Evolutionary conservation across 2,888 invertebrate species (phyloP).

Genomic region (Pedicia rivosa): DNA sequence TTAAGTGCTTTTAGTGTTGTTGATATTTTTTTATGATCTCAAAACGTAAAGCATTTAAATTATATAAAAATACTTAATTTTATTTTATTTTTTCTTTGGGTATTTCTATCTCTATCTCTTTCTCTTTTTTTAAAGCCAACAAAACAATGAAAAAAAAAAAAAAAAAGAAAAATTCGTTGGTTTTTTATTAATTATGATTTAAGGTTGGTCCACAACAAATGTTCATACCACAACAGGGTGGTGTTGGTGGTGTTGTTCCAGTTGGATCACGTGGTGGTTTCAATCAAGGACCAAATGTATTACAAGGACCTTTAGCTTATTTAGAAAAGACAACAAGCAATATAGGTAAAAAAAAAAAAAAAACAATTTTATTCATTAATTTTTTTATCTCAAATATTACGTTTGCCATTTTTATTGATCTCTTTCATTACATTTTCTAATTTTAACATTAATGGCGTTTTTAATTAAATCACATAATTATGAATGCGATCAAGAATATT

Average conservation of each 20-base stretch:
- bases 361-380: neutral
- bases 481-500: neutral
- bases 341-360: constrained; percentile 40
- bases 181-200: neutral
- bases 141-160: too few relatives aligned
- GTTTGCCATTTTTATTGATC: too few relatives aligned
- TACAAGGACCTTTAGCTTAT: constrained; percentile 74
- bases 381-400: neutral
- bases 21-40: too few relatives aligned
- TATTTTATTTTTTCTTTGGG: too few relatives aligned
- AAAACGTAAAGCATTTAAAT: too few relatives aligned
- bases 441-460: neutral
- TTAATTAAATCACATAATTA: neutral
- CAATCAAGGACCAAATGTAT: constrained; percentile 37
- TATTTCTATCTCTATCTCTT: too few relatives aligned
- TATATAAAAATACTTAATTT: too few relatives aligned
- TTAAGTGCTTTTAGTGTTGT: too few relatives aligned
- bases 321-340: constrained; percentile 83
- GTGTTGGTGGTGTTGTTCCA: constrained; percentile 5
- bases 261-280: constrained; percentile 26
- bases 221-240: constrained; percentile 10
- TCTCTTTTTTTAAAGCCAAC: too few relatives aligned
- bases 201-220: constrained; percentile 12
- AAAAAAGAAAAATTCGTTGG: too few relatives aligned
- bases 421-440: neutral